These are phyloP conservation scores for Proisotoma minuta DNA, from an alignment of 2,888 invertebrate species.

Conservation along the genomic window DNA sequence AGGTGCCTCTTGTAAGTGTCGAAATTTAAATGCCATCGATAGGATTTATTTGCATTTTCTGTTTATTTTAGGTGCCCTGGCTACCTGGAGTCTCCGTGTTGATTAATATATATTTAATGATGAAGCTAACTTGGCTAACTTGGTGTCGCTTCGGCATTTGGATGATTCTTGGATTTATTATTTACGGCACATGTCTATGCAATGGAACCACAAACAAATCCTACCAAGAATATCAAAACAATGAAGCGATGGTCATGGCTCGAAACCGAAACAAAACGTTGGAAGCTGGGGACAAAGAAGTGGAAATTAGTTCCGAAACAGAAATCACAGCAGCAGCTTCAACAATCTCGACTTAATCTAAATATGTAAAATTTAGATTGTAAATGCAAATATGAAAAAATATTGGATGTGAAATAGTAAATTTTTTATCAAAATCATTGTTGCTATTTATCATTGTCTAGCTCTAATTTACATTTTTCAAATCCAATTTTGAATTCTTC, in stretches of 20 bases:
- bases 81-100: constrained; percentile 53
- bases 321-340: too few species aligned
- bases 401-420: too few species aligned
- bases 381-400: too few species aligned
- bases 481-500: neutral
- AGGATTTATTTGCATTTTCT: neutral
- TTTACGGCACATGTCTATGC: constrained; percentile 29
- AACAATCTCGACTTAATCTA: too few species aligned
- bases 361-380: too few species aligned
- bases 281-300: neutral
- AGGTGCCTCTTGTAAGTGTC: neutral
- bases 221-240: constrained; percentile 9
- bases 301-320: neutral
- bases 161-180: constrained; percentile 49
- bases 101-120: constrained; percentile 55
- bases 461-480: neutral
- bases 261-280: neutral
- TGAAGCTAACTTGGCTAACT: constrained; percentile 52
- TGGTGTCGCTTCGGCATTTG: constrained; percentile 55
- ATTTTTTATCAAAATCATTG: too few species aligned
- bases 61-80: constrained; percentile 55
- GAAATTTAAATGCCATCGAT: neutral
- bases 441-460: too few species aligned
- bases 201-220: constrained; percentile 27
- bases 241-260: neutral